These are phyloP conservation scores for Monopis laevigella DNA, from an alignment of 2,888 invertebrate species.

Conservation along the genomic window DNA sequence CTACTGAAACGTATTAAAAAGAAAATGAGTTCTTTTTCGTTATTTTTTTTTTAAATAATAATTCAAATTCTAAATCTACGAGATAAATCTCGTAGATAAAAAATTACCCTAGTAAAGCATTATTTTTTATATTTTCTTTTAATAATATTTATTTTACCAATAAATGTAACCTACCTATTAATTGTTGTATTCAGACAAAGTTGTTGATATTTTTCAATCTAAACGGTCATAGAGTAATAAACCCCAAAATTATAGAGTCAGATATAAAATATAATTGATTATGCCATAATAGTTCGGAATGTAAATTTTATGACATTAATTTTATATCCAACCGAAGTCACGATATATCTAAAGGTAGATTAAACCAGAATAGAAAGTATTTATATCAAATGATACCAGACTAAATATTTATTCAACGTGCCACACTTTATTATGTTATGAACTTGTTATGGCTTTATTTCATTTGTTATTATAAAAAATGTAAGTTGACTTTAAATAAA, in stretches of 20 bases:
- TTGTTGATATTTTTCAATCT: too few species aligned
- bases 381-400: constrained; percentile 15
- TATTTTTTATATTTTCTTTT: too few species aligned
- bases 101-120: too few species aligned
- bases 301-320: constrained; percentile 10
- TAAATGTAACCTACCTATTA: too few species aligned
- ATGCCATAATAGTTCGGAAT: constrained; percentile 7
- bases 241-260: background rate
- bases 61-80: too few species aligned
- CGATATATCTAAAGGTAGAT: constrained; percentile 5
- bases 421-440: constrained; percentile 22
- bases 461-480: constrained; percentile 7
- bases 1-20: too few species aligned
- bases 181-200: too few species aligned
- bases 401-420: constrained; percentile 36
- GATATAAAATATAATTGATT: constrained; percentile 7
- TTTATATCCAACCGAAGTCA: constrained; percentile 5
- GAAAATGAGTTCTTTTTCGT: too few species aligned
- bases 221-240: background rate
- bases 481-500: too few species aligned
- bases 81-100: too few species aligned
- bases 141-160: too few species aligned
- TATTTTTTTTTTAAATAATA: too few species aligned
- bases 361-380: constrained; percentile 5
- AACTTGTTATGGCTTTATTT: constrained; percentile 35